Evolutionary conservation across 53 echinoderm and acorn worm species (phyloP), one percentile per base, ranked within the genome.

Genomic region (Temnopleurus reevesii): DNA sequence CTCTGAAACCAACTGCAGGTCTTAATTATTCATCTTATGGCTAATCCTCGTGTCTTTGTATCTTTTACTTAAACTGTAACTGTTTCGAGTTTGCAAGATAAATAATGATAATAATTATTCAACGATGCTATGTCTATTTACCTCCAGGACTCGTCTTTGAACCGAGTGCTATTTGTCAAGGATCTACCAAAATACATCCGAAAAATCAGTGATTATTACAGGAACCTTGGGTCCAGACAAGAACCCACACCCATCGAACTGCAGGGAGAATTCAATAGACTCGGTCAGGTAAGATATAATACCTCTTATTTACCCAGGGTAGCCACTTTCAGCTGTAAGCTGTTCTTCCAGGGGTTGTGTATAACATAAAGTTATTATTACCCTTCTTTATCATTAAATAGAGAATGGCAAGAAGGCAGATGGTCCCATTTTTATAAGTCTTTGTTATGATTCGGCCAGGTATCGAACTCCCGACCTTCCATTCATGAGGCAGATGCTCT

Each of bases 181-280:
- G 92, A 94, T 84, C 90, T 94, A 65, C 90, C 92, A 18, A 93
- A 54, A 29, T 97, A 97, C 90, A 91, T 91, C 53, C 76, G 86
- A 18, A 51, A 86, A n/a, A 93, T 97, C 19, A 89, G 91, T 23
- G 46, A 89, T 15, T 97, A 94, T 93, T 97, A 94, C 45, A 35
- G 46, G 17, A 82, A 84, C 49, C 81, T 97, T 8, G 59, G 59
- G 8, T 8, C 36, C 17, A 38, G 45, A 12, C 8, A 29, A 27
- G 85, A 36, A 27, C 85, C 85, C 13, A 59, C 85, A 27, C 24
- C 21, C 12, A 41, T 45, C 8, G 85, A 85, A 26, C 60, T 85
- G 10, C 85, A 60, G 46, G 59, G 60, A 26, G 85, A 85, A 45
- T 85, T 44, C 60, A 85, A 45, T 21, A 41, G 44, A 28, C 45